Evolutionary conservation across 2,797 vertebrate species (phyloP), one percentile per base, ranked within the genome.

Genomic region (Garrulus glandarius): DNA sequence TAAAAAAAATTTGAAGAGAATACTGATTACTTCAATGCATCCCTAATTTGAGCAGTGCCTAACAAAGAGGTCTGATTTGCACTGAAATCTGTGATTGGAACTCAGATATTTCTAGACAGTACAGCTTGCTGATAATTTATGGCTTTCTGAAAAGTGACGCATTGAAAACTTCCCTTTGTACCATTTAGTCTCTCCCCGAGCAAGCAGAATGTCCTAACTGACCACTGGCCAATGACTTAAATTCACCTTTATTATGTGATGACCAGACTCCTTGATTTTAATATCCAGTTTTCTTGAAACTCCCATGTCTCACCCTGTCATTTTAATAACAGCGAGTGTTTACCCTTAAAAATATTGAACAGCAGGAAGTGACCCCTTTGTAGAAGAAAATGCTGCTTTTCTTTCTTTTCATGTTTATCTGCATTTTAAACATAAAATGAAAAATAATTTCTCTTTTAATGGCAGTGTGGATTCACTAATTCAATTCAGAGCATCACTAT

Each of bases 11-110:
- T 47, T 63, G 18, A 89, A 71, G 49, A 92, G 96, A 83, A 93
- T 84, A 86, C 92, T 87, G 72, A 93, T 95, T 92, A 65, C 46
- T 94, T 96, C 93, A 95, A 80, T 92, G 43, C 67, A 86, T 94
- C 63, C 21, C 55, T 96, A 95, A 95, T 95, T 95, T 92, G 43
- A 95, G 59, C 78, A 81, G 23, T 65, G 75, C 53, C 55, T 88
- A 70, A 97, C 93, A 96, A 96, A 92, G 89, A 92, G 36, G 36
- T 89, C 87, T 97, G 95, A 96, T 96, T 97, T 93, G 43, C 89
- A 64, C 49, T 85, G 80, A 92, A 93, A 84, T 90, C 61, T 86
- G 27, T 93, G 83, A 88, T 47, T 84, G 47, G 43, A 69, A 29
- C 77, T 78, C 39, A 75, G 67, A 93, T 95, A 89, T 94, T 95